Evolutionary conservation across 2,113 vertebrate species (phyloP).

Genomic region (Cololabis saira): DNA sequence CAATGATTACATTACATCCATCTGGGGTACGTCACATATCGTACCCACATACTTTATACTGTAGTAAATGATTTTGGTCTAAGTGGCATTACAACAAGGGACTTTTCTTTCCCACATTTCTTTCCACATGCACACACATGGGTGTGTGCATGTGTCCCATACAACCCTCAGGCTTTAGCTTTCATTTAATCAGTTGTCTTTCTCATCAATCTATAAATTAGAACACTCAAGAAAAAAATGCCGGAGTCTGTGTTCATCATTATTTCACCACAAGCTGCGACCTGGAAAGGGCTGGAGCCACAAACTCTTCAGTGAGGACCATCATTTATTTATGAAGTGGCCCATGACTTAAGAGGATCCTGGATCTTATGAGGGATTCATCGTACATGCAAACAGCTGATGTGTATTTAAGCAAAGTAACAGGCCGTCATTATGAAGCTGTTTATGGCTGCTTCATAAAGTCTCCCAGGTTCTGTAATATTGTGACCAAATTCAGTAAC

Average conservation of each 20-base stretch:
- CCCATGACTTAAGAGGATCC: conserved; percentile 60
- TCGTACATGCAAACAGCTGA: conserved; percentile 38
- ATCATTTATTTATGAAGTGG: conserved; percentile 73
- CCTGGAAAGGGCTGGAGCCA: conserved; percentile 39
- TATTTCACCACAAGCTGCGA: conserved; percentile 50
- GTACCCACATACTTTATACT: no score
- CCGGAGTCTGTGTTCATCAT: conserved; percentile 40
- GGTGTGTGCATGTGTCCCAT: no score
- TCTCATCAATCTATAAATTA: conserved; percentile 37
- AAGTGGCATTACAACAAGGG: no score
- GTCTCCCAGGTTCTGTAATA: no score
- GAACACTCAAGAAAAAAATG: conserved; percentile 42
- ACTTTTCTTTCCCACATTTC: no score
- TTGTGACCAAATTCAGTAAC: no score
- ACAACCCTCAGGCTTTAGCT: no score
- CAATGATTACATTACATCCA: no score
- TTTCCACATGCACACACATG: no score
- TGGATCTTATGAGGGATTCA: conserved; percentile 56
- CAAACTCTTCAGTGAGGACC: conserved; percentile 45
- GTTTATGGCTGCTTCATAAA: conserved; percentile 14
- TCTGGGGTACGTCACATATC: no score
- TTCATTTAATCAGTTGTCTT: neutral
- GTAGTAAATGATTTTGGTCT: no score
- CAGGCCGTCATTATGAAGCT: conserved; percentile 35
- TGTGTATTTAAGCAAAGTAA: conserved; percentile 50